phyloP scores from a whole-genome alignment of 2,888 invertebrate genomes.

The Ornithoptera priamus region DNA sequence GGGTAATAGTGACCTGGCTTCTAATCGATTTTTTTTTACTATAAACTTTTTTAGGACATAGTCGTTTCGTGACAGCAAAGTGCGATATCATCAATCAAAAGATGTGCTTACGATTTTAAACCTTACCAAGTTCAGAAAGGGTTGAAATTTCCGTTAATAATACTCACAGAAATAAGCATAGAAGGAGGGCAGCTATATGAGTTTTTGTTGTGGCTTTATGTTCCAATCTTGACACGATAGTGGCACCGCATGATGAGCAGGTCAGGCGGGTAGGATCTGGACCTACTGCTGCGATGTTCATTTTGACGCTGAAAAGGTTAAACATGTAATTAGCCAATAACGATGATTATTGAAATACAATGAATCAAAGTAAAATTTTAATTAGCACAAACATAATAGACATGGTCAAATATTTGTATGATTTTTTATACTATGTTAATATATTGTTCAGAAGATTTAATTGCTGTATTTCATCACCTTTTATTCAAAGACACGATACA shows the following conservation, averaged over 20 bases:
- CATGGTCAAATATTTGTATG: too few species aligned
- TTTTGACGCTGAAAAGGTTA: conserved; percentile 20
- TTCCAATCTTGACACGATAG: conserved; percentile 63
- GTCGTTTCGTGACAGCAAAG: conserved; percentile 13
- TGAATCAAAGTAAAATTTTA: neutral
- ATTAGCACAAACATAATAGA: neutral
- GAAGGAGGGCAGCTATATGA: conserved; percentile 73
- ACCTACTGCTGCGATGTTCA: conserved; percentile 49
- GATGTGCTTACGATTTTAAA: conserved; percentile 3
- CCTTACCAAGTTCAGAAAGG: neutral
- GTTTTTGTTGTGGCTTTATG: conserved; percentile 73
- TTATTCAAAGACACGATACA: too few species aligned
- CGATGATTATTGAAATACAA: neutral
- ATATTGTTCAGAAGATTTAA: too few species aligned
- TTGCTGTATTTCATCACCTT: too few species aligned
- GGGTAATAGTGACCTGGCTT: neutral
- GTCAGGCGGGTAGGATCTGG: conserved; percentile 58
- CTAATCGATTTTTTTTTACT: conserved; percentile 1
- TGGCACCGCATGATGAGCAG: conserved; percentile 71
- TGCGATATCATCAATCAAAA: conserved; percentile 15
- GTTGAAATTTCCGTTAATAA: neutral
- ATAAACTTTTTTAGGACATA: neutral
- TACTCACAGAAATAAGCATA: conserved; percentile 57
- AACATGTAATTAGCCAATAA: neutral
- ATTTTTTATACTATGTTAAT: too few species aligned